These are phyloP conservation scores for Xenotilapia longispinis DNA, from an alignment of 2,113 vertebrate genomes.

Conservation along the genomic window DNA sequence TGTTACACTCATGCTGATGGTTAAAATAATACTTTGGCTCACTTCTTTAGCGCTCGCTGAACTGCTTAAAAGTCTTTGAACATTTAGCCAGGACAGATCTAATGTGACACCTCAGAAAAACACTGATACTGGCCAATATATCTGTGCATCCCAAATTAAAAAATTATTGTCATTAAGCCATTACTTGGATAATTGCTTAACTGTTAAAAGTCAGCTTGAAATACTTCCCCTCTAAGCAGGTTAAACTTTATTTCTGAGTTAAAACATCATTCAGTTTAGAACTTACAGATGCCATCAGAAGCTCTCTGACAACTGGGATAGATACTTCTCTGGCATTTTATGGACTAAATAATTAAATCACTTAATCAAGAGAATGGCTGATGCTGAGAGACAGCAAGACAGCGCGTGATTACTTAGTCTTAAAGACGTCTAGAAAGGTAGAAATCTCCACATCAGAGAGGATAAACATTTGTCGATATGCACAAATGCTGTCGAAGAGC, in stretches of 20 bases:
- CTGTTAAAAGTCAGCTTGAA: not conserved
- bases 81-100: not conserved
- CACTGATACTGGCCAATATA: not conserved
- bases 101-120: not conserved
- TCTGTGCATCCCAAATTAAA: not conserved
- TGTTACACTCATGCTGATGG: not conserved
- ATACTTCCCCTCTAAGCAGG: not conserved
- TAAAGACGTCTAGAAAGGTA: not conserved
- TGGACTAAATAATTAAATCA: not conserved
- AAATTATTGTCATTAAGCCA: not conserved
- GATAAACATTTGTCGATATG: not conserved
- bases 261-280: not conserved
- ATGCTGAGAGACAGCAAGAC: not conserved
- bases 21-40: not conserved
- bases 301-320: not conserved
- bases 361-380: not conserved
- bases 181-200: not conserved
- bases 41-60: not conserved
- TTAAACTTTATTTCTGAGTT: not conserved
- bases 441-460: not conserved
- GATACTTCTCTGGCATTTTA: not conserved
- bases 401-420: not conserved
- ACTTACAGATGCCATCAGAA: not conserved
- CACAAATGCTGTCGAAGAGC: not conserved
- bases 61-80: not conserved